phyloP scores from a whole-genome alignment of 2,113 vertebrate genomes.

The Tyto alba region DNA sequence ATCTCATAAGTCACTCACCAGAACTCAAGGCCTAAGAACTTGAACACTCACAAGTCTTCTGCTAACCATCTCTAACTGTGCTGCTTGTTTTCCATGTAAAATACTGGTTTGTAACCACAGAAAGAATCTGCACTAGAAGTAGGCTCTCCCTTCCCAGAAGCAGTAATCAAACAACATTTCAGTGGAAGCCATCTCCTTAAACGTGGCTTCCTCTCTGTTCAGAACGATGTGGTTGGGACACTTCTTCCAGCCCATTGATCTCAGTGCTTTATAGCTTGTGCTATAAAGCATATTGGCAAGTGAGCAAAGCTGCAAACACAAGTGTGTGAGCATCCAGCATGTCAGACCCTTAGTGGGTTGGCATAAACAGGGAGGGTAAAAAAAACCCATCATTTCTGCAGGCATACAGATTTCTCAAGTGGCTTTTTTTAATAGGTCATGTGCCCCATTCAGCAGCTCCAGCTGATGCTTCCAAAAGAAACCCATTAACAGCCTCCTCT shows the following conservation, averaged over 20 bases:
- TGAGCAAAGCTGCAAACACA: constrained; percentile 4
- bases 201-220: not conserved
- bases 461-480: constrained; percentile 65
- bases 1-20: not conserved
- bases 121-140: not conserved
- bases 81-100: not conserved
- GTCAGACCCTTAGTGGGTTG: constrained; percentile 13
- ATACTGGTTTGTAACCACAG: not conserved
- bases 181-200: not conserved
- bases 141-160: not conserved
- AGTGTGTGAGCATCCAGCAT: constrained; percentile 23
- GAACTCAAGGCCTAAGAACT: not conserved
- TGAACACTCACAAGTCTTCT: not conserved
- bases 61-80: not conserved
- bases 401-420: constrained; percentile 43
- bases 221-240: not conserved
- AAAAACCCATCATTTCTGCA: constrained; percentile 38
- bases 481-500: constrained; percentile 61
- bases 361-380: constrained; percentile 42
- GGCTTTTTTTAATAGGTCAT: constrained; percentile 59
- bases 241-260: not conserved
- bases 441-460: constrained; percentile 56
- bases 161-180: not conserved
- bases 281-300: constrained; percentile 8
- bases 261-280: not conserved